Evolutionary conservation across 2,113 vertebrate species (phyloP).

Genomic region (Hippocampus barbouri): DNA sequence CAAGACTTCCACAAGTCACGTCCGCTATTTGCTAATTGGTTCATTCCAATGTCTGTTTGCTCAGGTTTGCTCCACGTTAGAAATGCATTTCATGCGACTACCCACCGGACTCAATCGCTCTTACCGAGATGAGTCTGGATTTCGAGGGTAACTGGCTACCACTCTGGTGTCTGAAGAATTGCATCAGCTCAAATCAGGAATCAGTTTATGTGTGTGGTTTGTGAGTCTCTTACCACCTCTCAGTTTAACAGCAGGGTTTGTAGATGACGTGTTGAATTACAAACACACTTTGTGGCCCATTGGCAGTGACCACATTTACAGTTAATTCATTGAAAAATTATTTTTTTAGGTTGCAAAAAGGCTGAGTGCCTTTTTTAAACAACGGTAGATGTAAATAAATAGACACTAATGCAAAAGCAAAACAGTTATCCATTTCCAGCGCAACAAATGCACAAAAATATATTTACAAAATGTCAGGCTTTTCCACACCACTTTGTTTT

Average conservation of each 20-base stretch:
- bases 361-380: background rate
- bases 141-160: too few relatives aligned
- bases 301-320: conserved; percentile 61
- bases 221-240: conserved; percentile 27
- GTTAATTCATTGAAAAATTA: conserved; percentile 9
- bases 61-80: too few relatives aligned
- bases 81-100: too few relatives aligned
- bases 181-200: conserved; percentile 32
- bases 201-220: conserved; percentile 17
- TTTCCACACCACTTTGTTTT: conserved; percentile 17
- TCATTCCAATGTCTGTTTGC: too few relatives aligned
- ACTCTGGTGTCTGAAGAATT: conserved; percentile 20
- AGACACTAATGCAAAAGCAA: background rate
- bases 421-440: background rate
- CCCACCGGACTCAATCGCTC: too few relatives aligned
- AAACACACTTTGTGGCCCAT: conserved; percentile 53
- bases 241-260: conserved; percentile 19
- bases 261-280: conserved; percentile 53
- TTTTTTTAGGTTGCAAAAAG: conserved; percentile 47
- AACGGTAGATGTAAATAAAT: background rate
- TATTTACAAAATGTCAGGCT: conserved; percentile 18
- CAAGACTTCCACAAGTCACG: too few relatives aligned
- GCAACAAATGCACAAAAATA: background rate
- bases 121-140: too few relatives aligned
- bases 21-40: too few relatives aligned